Conservation (phyloP, 2,797 vertebrate genomes). For the Parotocinclus haroldoi region DNA sequence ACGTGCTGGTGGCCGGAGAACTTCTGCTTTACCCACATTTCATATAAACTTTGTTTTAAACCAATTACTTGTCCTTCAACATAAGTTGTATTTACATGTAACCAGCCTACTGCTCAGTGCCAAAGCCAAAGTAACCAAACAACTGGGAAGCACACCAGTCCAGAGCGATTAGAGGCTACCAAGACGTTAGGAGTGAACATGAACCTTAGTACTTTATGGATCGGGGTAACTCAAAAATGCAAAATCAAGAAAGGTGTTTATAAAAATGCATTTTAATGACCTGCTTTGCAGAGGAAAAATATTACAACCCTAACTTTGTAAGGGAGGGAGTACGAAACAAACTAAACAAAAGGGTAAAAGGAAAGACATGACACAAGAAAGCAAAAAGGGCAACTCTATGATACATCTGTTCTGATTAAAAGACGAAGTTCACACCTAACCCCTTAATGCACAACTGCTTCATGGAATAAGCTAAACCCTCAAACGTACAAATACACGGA, state of each 20-base stretch:
- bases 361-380: constrained; percentile 23
- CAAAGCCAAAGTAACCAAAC: too few relatives aligned
- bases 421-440: constrained; percentile 55
- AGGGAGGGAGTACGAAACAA: constrained; percentile 43
- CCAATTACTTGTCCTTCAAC: too few relatives aligned
- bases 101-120: too few relatives aligned
- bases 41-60: too few relatives aligned
- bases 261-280: constrained; percentile 72
- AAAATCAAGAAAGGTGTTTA: constrained; percentile 49
- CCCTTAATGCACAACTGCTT: constrained; percentile 50
- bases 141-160: background rate
- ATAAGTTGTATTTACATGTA: too few relatives aligned
- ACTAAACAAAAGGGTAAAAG: constrained; percentile 55
- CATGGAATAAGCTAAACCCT: constrained; percentile 65
- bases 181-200: too few relatives aligned
- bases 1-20: too few relatives aligned
- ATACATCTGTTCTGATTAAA: constrained; percentile 71
- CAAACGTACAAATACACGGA: constrained; percentile 69
- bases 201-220: constrained; percentile 57
- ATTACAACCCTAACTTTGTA: constrained; percentile 55
- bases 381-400: constrained; percentile 55
- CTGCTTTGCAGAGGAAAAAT: constrained; percentile 62
- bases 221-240: constrained; percentile 53
- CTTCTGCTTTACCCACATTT: too few relatives aligned
- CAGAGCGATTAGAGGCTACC: constrained; percentile 30